Conservation (phyloP, 2,113 vertebrate species). For the Tragelaphus strepsiceros region DNA sequence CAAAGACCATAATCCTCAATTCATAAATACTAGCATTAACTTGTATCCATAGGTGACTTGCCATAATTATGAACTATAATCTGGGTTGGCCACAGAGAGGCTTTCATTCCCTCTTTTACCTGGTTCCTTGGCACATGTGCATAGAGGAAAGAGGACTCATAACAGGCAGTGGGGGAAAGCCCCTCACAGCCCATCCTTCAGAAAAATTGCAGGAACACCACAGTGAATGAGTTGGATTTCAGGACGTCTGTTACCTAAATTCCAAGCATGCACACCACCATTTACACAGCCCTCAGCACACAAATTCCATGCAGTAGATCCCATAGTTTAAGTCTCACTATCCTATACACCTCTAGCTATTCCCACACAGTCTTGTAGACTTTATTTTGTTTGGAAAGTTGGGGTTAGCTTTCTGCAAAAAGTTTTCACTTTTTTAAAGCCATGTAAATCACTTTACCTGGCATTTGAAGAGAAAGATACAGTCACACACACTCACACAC, state of each 20-base stretch:
- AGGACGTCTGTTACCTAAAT: conserved; percentile 55
- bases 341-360: conserved; percentile 51
- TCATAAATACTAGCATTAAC: conserved; percentile 53
- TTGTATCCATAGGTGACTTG: conserved; percentile 49
- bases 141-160: neutral
- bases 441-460: conserved; percentile 20
- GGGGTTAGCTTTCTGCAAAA: neutral
- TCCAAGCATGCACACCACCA: conserved; percentile 44
- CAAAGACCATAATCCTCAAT: conserved; percentile 14
- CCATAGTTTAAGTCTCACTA: conserved; percentile 14
- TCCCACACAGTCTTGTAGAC: neutral
- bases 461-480: neutral
- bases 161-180: neutral
- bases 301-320: conserved; percentile 33
- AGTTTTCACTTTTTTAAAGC: neutral
- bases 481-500: neutral
- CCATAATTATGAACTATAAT: conserved; percentile 43
- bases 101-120: conserved; percentile 43
- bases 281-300: conserved; percentile 32
- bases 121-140: conserved; percentile 14
- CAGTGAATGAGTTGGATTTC: conserved; percentile 23
- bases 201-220: conserved; percentile 31
- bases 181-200: neutral
- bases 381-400: neutral
- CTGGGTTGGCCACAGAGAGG: conserved; percentile 21